Base-by-base conservation (phyloP, 2,113 vertebrate species). In the Meriones unguiculatus region DNA sequence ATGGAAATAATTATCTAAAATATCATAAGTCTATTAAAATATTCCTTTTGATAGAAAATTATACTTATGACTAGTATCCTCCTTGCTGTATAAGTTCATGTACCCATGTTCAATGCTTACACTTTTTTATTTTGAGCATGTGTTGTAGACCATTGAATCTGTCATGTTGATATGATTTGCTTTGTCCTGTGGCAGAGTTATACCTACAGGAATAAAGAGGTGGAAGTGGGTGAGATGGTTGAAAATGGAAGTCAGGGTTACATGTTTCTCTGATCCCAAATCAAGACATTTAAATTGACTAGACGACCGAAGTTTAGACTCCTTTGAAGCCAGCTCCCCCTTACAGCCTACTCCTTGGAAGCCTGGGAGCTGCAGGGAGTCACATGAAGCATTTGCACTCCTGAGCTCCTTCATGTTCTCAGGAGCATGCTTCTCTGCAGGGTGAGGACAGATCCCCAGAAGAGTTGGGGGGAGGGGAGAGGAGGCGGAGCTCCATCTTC, bases 1-100 rank as follows among this genome's bases (percentile, higher is more conserved):
- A 57, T 96, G 32, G 85, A 95, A 95, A 67, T 85, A 94, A 89
- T 91, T 88, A 59, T 70, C 87, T 13, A n/a, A 86, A 93, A 77
- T 15, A 25, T 46, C 76, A 18, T 7, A 93, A 90, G 69, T 90
- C 25, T 91, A 84, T 90, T 96, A 65, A 84, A 75, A 64, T 93
- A 35, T 32, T 57, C 80, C n/a, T 24, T 90, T 38, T 90, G 8
- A 35, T 92, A 65, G 70, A 91, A 91, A 92, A 65, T 70, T 87
- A 70, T 93, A 77, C 17, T 50, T 70, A 62, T 62, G 41, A 82
- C 54, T 69, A 30, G 28, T 84, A 62, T 84, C 54, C 67, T 92
- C 95, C 38, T 28, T 72, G 35, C 72, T 81, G 57, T 65, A 28
- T 96, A 87, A 64, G 14, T 88, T 6, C 41, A 96, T 78, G 25